These are phyloP conservation scores for Suncus etruscus DNA, from an alignment of 2,113 vertebrate genomes.

Conservation along the genomic window DNA sequence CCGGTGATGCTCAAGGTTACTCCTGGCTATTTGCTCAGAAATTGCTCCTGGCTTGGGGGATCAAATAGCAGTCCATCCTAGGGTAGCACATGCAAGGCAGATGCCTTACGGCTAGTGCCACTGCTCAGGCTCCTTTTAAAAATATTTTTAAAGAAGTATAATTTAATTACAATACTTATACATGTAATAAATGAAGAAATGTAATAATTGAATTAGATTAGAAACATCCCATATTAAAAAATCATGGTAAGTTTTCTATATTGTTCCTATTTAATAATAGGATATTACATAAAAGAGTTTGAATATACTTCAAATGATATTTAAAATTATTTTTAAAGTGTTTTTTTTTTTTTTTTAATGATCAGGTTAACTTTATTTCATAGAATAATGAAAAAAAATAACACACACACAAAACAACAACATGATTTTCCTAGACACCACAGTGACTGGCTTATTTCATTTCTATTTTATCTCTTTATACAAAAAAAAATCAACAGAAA, in stretches of 20 bases:
- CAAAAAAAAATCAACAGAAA: conserved; percentile 61
- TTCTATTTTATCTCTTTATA: conserved; percentile 58
- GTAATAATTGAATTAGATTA: conserved; percentile 25
- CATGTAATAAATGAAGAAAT: not conserved
- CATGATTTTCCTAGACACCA: conserved; percentile 55
- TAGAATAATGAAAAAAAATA: not conserved
- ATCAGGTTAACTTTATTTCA: conserved; percentile 77
- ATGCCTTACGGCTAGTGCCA: no score
- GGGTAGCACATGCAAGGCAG: no score
- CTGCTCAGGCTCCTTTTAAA: no score
- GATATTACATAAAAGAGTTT: not conserved
- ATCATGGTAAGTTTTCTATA: not conserved
- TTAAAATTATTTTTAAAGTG: conserved; percentile 5
- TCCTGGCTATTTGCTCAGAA: no score
- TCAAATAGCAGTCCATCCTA: no score
- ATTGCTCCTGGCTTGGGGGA: no score
- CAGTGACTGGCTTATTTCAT: conserved; percentile 17
- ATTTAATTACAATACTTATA: conserved; percentile 48
- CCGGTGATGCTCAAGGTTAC: no score
- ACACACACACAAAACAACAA: not conserved
- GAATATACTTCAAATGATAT: not conserved
- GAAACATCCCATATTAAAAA: conserved; percentile 25
- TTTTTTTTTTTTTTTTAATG: no score
- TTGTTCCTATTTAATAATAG: conserved; percentile 16
- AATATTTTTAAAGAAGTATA: not conserved